Percentiles rank a stretch among this genome's conserved stretches.
Evolutionary conservation across 2,888 invertebrate species (phyloP).

Genomic region (Hirtodrosophila cameraria): DNA sequence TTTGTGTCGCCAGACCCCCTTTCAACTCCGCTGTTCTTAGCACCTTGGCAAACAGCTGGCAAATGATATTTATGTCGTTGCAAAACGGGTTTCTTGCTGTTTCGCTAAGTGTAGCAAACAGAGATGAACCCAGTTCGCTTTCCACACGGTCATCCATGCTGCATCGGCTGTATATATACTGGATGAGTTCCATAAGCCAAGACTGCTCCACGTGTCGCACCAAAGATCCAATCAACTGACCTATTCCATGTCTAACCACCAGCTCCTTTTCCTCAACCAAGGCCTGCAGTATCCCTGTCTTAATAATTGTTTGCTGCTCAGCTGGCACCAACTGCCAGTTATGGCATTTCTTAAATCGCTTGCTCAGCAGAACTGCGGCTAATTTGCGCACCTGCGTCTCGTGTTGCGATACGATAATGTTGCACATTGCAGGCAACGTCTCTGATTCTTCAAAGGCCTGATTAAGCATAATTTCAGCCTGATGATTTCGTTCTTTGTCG

Average conservation of each 20-base stretch:
- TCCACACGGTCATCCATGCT: constrained; percentile 79
- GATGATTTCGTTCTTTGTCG: too few relatives aligned
- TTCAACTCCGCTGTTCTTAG: constrained; percentile 78
- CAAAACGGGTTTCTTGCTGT: constrained; percentile 89
- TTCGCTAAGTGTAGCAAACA: constrained; percentile 89
- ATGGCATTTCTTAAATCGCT: constrained; percentile 87
- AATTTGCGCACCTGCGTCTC: constrained; percentile 89
- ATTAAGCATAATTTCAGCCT: too few relatives aligned
- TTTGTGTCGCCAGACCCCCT: constrained; percentile 81
- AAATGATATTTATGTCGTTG: constrained; percentile 87
- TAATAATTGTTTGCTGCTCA: constrained; percentile 82
- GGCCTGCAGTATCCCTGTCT: constrained; percentile 87
- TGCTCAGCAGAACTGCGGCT: constrained; percentile 89
- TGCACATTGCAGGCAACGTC: constrained; percentile 87
- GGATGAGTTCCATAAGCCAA: constrained; percentile 82
- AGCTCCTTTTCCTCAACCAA: constrained; percentile 87
- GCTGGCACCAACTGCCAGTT: constrained; percentile 88
- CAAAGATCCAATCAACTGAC: constrained; percentile 89
- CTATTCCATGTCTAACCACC: constrained; percentile 88
- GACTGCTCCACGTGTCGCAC: constrained; percentile 89
- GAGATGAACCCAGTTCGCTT: constrained; percentile 84
- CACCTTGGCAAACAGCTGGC: constrained; percentile 84
- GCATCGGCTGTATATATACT: constrained; percentile 82
- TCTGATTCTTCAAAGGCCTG: constrained; percentile 88
- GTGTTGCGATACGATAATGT: constrained; percentile 86